Evolutionary conservation across 2,113 vertebrate genomes (phyloP).

Genomic region (Gymnarchus niloticus): DNA sequence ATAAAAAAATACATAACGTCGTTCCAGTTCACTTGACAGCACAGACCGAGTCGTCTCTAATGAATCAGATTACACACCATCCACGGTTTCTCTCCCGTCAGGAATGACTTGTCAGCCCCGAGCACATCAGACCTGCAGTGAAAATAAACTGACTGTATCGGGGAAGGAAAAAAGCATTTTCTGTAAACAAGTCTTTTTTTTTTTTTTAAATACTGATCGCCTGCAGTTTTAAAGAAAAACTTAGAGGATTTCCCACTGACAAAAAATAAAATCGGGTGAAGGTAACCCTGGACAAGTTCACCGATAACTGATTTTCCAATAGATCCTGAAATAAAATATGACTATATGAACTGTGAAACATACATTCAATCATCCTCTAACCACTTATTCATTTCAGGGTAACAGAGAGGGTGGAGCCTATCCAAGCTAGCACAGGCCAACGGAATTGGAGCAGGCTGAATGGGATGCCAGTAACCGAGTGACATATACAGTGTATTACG

Average conservation of each 20-base stretch:
- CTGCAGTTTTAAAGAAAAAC: neutral
- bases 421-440: neutral
- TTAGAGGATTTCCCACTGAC: neutral
- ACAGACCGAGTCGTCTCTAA: conserved; percentile 32
- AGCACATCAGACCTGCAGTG: neutral
- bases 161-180: neutral
- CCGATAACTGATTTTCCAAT: too few relatives aligned
- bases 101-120: neutral
- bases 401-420: neutral
- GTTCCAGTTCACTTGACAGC: conserved; percentile 34
- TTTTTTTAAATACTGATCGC: neutral
- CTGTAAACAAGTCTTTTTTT: neutral
- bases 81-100: conserved; percentile 7
- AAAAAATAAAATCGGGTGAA: neutral
- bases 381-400: neutral
- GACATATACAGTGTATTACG: neutral
- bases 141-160: neutral
- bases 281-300: neutral
- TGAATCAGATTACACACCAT: conserved; percentile 28
- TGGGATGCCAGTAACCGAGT: neutral
- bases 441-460: neutral
- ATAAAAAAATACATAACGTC: conserved; percentile 20
- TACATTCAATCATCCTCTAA: neutral
- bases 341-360: neutral
- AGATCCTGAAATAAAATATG: neutral